These are phyloP conservation scores for Zophobas atratus DNA, from an alignment of 1,140 invertebrate species.

Conservation along the genomic window DNA sequence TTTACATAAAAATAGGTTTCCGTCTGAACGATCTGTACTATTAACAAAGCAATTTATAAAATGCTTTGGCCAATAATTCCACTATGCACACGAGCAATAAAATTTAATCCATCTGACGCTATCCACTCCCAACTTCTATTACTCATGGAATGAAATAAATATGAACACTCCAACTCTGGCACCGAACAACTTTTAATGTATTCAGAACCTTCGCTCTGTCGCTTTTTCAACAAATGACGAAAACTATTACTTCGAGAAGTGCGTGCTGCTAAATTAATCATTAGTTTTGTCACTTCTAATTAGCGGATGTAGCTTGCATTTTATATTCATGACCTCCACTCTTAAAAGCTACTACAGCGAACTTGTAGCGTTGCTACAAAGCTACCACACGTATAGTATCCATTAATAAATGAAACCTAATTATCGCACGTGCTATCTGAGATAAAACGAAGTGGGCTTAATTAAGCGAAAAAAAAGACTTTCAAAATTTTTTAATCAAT, in stretches of 20 bases:
- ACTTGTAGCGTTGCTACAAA: neutral
- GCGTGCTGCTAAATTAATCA: constrained; percentile 8
- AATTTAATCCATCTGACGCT: constrained; percentile 8
- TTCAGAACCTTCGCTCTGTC: neutral
- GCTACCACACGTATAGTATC: too few species aligned
- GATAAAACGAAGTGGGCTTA: neutral
- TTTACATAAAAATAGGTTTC: constrained; percentile 21
- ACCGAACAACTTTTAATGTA: constrained; percentile 25
- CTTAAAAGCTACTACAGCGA: constrained; percentile 10
- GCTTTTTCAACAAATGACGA: constrained; percentile 20
- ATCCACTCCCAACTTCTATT: constrained; percentile 7
- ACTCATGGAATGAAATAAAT: constrained; percentile 25
- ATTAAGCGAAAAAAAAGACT: neutral
- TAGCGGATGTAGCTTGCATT: constrained; percentile 1
- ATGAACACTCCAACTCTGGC: constrained; percentile 13
- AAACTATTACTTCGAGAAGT: neutral
- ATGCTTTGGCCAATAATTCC: constrained; percentile 25
- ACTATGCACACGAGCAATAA: constrained; percentile 5
- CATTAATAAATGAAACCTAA: too few species aligned
- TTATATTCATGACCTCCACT: neutral
- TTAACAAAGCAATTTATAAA: constrained; percentile 36
- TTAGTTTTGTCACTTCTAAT: constrained; percentile 30
- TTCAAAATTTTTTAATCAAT: neutral
- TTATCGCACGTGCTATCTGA: too few species aligned
- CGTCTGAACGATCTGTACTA: neutral